Conservation (phyloP, 2,797 vertebrate species). For the Leuciscus waleckii region DNA sequence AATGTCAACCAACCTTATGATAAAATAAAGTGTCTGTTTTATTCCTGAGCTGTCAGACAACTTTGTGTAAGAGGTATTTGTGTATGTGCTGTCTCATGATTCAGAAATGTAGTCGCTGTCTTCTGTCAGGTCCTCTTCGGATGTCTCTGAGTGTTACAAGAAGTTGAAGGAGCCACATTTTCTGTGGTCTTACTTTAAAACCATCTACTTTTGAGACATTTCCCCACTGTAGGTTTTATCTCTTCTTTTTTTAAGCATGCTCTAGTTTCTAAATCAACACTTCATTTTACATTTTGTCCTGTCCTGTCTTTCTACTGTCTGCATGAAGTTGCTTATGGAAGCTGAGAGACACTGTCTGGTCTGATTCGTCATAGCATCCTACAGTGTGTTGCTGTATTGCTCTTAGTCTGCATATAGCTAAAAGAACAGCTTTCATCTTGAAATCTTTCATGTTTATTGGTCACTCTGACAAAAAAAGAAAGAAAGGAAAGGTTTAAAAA, state of each 20-base stretch:
- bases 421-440: not conserved
- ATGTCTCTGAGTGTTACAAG: constrained; percentile 11
- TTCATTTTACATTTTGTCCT: not conserved
- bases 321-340: not conserved
- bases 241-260: not conserved
- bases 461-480: not conserved
- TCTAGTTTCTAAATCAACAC: not conserved
- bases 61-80: constrained; percentile 1
- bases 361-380: not conserved
- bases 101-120: constrained; percentile 6
- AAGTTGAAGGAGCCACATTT: not conserved
- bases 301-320: not conserved
- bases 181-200: not conserved
- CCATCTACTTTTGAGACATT: constrained; percentile 4
- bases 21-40: constrained; percentile 6
- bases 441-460: constrained; percentile 18
- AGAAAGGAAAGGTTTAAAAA: not conserved
- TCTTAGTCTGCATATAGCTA: not conserved
- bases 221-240: not conserved
- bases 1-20: constrained; percentile 3
- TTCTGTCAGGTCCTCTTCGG: not conserved
- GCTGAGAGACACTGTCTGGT: constrained; percentile 1
- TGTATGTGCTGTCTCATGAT: not conserved
- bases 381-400: not conserved
- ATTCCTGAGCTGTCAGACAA: constrained; percentile 1